phyloP scores from a whole-genome alignment of 2,113 vertebrate genomes.

The Nannobrachium achirus region DNA sequence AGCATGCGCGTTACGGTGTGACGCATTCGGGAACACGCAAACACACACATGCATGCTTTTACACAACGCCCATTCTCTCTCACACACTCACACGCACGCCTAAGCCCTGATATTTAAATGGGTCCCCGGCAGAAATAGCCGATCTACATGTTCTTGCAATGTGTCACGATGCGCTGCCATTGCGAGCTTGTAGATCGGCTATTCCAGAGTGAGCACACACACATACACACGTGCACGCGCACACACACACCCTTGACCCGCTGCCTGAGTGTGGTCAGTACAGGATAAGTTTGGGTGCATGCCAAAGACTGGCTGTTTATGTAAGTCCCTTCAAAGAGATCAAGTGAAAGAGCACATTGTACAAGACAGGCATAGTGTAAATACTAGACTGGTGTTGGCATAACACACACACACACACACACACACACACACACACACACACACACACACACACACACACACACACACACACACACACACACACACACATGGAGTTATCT shows the following conservation, averaged over 20 bases:
- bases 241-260: constrained; percentile 27
- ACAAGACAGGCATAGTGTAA: constrained; percentile 60
- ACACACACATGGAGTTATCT: constrained; percentile 4
- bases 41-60: too few species aligned
- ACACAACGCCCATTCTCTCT: too few species aligned
- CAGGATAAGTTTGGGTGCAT: constrained; percentile 40
- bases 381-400: constrained; percentile 65
- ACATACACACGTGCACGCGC: constrained; percentile 15
- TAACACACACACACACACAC: constrained; percentile 50
- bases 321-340: constrained; percentile 70
- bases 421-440: constrained; percentile 18
- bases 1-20: too few species aligned
- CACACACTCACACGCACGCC: too few species aligned
- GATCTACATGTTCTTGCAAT: too few species aligned
- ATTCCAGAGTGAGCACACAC: not conserved
- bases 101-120: too few species aligned
- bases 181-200: too few species aligned
- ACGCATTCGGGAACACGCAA: too few species aligned
- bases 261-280: constrained; percentile 61
- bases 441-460: not conserved
- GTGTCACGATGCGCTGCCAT: too few species aligned
- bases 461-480: constrained; percentile 12
- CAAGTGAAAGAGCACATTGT: constrained; percentile 67
- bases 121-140: too few species aligned
- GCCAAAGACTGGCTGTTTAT: constrained; percentile 63